Conservation (phyloP, 2,888 invertebrate species). For the Meta bourneti region DNA sequence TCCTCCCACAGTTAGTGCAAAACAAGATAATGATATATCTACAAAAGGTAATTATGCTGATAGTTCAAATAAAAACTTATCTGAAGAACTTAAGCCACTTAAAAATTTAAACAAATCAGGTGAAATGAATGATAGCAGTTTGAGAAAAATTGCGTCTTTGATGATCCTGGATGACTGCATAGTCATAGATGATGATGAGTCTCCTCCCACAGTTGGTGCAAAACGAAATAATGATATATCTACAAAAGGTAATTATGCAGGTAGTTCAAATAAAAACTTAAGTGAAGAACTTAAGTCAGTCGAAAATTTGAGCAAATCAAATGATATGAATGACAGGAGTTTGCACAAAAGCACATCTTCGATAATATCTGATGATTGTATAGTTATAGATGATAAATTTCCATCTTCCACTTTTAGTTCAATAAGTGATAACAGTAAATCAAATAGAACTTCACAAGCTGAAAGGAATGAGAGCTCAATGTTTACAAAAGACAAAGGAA, state of each 20-base stretch:
- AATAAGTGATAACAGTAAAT: background rate
- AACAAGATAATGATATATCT: too few species aligned
- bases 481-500: background rate
- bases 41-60: too few species aligned
- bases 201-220: background rate
- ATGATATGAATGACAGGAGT: background rate
- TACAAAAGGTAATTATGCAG: background rate
- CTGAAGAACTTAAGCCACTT: too few species aligned
- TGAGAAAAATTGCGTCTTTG: background rate
- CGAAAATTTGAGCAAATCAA: background rate
- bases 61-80: too few species aligned
- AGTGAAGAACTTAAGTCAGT: background rate
- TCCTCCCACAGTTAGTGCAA: too few species aligned
- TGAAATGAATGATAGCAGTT: background rate
- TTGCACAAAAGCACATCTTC: background rate
- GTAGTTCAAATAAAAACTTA: background rate
- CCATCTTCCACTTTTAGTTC: background rate
- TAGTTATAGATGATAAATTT: constrained; percentile 12
- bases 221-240: background rate
- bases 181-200: background rate
- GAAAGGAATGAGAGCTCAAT: too few species aligned
- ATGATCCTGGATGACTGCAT: background rate
- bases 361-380: background rate
- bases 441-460: background rate
- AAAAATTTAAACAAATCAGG: too few species aligned